Evolutionary conservation across 2,888 invertebrate genomes (phyloP).

Genomic region (Danaus chrysippus): DNA sequence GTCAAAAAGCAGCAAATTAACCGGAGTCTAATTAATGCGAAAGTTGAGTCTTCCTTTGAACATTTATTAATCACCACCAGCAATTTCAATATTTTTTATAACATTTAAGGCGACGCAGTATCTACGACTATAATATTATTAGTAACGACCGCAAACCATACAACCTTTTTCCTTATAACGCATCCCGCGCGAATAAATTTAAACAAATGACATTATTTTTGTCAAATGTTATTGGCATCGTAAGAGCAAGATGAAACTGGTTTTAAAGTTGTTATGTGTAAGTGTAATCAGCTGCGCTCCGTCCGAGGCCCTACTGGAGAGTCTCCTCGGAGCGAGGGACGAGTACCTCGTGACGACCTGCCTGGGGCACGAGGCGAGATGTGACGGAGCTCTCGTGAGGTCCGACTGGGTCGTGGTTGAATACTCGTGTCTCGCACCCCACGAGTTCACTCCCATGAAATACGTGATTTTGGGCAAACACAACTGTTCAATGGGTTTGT

Average conservation of each 20-base stretch:
- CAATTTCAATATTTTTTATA: too few relatives aligned
- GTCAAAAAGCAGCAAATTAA: too few relatives aligned
- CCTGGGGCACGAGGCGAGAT: constrained; percentile 9
- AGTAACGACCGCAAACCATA: too few relatives aligned
- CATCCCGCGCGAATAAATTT: background rate
- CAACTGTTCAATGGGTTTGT: constrained; percentile 20
- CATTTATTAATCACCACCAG: too few relatives aligned
- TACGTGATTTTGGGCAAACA: constrained; percentile 14
- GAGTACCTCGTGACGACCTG: constrained; percentile 28
- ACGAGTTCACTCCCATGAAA: constrained; percentile 2
- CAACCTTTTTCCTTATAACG: too few relatives aligned
- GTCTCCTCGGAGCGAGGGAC: constrained; percentile 15
- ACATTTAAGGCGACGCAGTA: too few relatives aligned
- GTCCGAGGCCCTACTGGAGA: constrained; percentile 20
- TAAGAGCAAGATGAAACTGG: constrained; percentile 5
- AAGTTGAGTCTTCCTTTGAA: too few relatives aligned
- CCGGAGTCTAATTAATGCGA: too few relatives aligned
- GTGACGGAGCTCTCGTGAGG: constrained; percentile 31
- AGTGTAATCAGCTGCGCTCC: constrained; percentile 9
- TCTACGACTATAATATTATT: too few relatives aligned
- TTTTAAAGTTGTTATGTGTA: constrained; percentile 15
- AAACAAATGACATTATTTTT: background rate
- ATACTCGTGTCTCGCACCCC: constrained; percentile 26
- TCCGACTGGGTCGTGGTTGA: constrained; percentile 28
- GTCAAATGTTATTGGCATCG: background rate